Evolutionary conservation across 2,113 vertebrate species (phyloP).

Genomic region (Zosterops borbonicus): DNA sequence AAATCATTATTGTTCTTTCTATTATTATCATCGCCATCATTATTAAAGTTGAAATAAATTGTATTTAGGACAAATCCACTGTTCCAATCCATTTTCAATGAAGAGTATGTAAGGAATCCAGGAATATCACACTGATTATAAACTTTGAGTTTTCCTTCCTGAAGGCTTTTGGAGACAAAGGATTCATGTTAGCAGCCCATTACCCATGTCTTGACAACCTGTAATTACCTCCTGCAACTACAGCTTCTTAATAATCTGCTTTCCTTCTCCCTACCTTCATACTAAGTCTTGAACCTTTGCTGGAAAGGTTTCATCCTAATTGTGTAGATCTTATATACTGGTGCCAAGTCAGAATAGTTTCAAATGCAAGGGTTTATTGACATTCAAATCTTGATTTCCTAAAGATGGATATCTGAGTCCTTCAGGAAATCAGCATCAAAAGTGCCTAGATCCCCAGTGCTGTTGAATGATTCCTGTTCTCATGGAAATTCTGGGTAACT

Average conservation of each 20-base stretch:
- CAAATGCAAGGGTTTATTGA: background rate
- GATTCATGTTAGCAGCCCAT: background rate
- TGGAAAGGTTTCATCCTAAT: background rate
- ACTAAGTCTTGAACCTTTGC: background rate
- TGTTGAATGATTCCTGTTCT: background rate
- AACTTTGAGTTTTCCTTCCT: background rate
- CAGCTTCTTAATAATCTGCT: background rate
- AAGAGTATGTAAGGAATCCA: background rate
- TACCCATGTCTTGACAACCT: background rate
- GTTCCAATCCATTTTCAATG: background rate
- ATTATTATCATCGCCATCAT: background rate
- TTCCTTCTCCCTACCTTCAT: background rate
- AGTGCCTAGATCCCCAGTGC: background rate
- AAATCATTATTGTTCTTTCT: background rate
- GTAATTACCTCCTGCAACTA: background rate
- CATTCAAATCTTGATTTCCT: background rate
- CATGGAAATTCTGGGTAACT: background rate
- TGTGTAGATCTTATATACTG: background rate
- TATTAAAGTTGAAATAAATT: background rate
- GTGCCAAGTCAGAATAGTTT: background rate
- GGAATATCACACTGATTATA: background rate
- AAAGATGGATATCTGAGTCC: background rate
- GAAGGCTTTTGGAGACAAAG: background rate
- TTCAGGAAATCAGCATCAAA: background rate
- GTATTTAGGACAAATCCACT: background rate